A percentile compares a stretch with the other conserved stretches of the same genome.
These are phyloP conservation scores for Catharus bicknelli DNA, from an alignment of 2,113 vertebrate species.

Conservation along the genomic window DNA sequence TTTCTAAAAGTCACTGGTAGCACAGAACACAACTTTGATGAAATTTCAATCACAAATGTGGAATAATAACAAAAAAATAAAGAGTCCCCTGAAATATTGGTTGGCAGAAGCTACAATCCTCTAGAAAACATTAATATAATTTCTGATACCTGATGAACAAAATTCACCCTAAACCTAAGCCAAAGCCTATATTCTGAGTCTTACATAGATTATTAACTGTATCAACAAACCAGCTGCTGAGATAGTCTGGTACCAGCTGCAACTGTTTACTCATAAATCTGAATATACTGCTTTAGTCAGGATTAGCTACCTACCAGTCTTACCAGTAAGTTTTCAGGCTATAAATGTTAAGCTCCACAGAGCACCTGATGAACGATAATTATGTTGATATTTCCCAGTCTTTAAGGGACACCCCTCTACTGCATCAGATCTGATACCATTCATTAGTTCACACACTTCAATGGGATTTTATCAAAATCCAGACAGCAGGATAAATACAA, in stretches of 20 bases:
- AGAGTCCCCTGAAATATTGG: not conserved
- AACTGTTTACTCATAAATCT: not conserved
- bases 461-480: constrained; percentile 23
- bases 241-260: not conserved
- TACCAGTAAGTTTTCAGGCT: constrained; percentile 8
- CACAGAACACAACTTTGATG: not conserved
- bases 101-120: not conserved
- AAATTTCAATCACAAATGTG: not conserved
- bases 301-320: not conserved
- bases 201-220: not conserved
- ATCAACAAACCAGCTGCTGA: not conserved
- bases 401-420: not conserved
- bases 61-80: not conserved
- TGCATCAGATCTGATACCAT: not conserved
- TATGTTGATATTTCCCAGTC: not conserved
- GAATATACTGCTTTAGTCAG: not conserved
- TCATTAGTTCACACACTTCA: not conserved
- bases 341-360: not conserved
- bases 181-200: not conserved
- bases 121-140: not conserved
- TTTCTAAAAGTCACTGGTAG: not conserved
- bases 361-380: constrained; percentile 31
- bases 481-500: not conserved
- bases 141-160: not conserved
- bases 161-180: not conserved